These are phyloP conservation scores for Urocynchramus pylzowi DNA, from an alignment of 2,113 vertebrate species.

Conservation along the genomic window DNA sequence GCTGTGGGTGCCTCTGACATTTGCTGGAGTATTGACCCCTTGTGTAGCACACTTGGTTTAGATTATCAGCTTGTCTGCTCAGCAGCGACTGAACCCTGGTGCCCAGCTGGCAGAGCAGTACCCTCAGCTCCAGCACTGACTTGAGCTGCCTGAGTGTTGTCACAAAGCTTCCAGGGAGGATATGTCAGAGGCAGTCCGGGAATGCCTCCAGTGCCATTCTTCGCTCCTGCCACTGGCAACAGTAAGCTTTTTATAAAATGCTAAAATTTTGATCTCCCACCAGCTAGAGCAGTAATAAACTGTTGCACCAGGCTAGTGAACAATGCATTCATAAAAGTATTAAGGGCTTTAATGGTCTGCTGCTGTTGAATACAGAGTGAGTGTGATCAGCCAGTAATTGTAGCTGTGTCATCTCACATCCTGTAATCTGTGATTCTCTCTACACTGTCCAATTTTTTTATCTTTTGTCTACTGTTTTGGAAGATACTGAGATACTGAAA, in stretches of 20 bases:
- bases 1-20: neutral
- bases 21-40: neutral
- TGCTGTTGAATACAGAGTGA: slow-evolving; percentile 32
- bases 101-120: neutral
- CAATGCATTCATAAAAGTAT: neutral
- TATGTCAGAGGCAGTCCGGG: neutral
- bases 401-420: slow-evolving; percentile 12
- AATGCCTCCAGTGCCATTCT: neutral
- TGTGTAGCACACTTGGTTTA: neutral
- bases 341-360: slow-evolving; percentile 65
- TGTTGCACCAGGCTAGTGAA: neutral
- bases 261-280: neutral
- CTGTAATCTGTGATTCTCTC: slow-evolving; percentile 8
- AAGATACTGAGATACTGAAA: neutral
- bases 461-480: slow-evolving; percentile 34
- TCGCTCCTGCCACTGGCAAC: neutral
- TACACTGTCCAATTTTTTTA: neutral
- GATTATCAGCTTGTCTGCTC: neutral
- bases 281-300: slow-evolving; percentile 24
- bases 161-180: neutral
- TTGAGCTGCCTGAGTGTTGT: accelerated
- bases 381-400: slow-evolving; percentile 10
- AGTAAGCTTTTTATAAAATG: neutral
- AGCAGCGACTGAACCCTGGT: accelerated
- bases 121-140: neutral